Evolutionary conservation across 92 coral and sea anemone species (phyloP), one percentile per base, ranked within the genome.

Genomic region (Parazoanthus darwini): DNA sequence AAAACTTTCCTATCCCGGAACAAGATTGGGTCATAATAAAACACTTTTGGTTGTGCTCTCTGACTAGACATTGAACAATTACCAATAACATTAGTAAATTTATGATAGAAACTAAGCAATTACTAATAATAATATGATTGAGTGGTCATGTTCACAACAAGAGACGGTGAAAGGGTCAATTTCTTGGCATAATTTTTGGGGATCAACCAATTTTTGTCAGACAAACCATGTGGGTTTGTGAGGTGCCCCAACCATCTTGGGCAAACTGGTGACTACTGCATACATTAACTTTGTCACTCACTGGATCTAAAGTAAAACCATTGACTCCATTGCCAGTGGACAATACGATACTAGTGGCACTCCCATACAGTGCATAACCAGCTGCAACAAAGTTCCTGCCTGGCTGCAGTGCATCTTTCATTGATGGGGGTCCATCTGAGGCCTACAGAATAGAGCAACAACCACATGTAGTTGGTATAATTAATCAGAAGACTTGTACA

Each of bases 301-400:
- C 98, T 38, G 99, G 99, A 90, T 97, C 99, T 58, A 97, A 93
- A 8, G 99, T 97, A 68, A 97, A 97, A 43, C 95, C 95, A 91
- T 97, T 95, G 5, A 97, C 99, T 74, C 99, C 99, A 90, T 93
- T 91, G 7, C 99, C 99, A 87, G 99, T 97, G 23, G 96, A 88
- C 29, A 97, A 77, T 8, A 97, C 99, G 13, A 97, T 91, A 88
- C 91, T 93, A 15, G 99, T 97, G n/a, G 99, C 99, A 94, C 99
- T 97, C 51, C 99, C 99, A 88, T 89, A 97, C 36, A 97, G 85
- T 4, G 99, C 99, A 90, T 97, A 97, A 22, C 99, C 99, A 82
- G 98, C 99, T 6, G 98, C 99, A 5, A 97, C 99, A 93, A 94
- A 96, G 51, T 95, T 92, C 54, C 96, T 91, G 11, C 99, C 99